Conservation (phyloP, 53 echinoderm and acorn worm genomes). For the Echinarachnius parma region DNA sequence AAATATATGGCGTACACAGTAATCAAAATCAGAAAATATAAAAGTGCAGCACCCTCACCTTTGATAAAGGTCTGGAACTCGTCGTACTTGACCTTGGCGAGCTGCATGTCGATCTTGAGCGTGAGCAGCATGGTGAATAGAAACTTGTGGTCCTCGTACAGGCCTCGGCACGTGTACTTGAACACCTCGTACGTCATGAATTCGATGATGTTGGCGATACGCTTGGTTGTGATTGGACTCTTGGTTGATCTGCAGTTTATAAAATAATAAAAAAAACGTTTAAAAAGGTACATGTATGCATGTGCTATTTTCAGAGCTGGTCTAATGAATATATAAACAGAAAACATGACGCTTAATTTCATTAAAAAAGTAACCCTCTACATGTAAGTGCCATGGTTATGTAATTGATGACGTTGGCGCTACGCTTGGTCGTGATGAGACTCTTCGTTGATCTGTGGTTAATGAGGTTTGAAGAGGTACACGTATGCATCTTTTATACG, state of each 20-base stretch:
- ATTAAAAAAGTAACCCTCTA: too few relatives aligned
- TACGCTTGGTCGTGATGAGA: slow-evolving; percentile 79
- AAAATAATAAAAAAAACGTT: too few relatives aligned
- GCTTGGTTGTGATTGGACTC: slow-evolving; percentile 94
- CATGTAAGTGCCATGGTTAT: slow-evolving; percentile 78
- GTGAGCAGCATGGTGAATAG: slow-evolving; percentile 93
- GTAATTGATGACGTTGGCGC: slow-evolving; percentile 79
- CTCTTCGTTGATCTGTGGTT: slow-evolving; percentile 88
- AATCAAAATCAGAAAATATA: too few relatives aligned
- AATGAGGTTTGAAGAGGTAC: too few relatives aligned
- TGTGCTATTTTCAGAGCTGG: too few relatives aligned
- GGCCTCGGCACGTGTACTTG: slow-evolving; percentile 89
- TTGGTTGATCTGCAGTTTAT: slow-evolving; percentile 82
- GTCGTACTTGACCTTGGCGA: slow-evolving; percentile 84
- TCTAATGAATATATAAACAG: too few relatives aligned
- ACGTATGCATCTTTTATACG: too few relatives aligned
- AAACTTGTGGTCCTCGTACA: slow-evolving; percentile 99
- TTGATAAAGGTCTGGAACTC: slow-evolving; percentile 98
- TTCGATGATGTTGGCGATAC: slow-evolving; percentile 96
- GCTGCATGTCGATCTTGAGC: slow-evolving; percentile 96
- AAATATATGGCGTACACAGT: too few relatives aligned
- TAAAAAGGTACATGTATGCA: too few relatives aligned
- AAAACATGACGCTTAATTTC: too few relatives aligned
- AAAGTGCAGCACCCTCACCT: slow-evolving; percentile 50
- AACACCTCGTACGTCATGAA: slow-evolving; percentile 95